phyloP scores from a whole-genome alignment of 1,140 invertebrate genomes.

The Drosophila guanche region DNA sequence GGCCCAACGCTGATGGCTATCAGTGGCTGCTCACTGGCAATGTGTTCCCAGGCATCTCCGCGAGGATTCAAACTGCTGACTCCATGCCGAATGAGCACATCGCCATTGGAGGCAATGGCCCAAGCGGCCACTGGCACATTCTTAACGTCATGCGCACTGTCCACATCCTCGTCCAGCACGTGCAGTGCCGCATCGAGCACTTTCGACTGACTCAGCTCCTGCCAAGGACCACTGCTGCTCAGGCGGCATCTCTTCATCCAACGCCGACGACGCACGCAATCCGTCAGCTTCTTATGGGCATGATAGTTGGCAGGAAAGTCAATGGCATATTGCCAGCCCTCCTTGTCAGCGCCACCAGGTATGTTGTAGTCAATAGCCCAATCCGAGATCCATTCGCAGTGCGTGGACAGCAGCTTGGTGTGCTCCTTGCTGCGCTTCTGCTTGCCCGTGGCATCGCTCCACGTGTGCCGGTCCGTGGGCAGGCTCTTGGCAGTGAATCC shows the following conservation, averaged over 20 bases:
- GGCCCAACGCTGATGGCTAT: conserved; percentile 89
- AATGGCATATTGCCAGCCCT: conserved; percentile 97
- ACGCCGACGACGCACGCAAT: conserved; percentile 92
- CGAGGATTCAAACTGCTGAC: conserved; percentile 88
- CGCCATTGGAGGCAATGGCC: conserved; percentile 92
- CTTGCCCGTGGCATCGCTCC: conserved; percentile 93
- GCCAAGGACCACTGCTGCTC: conserved; percentile 93
- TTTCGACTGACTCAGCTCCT: conserved; percentile 92
- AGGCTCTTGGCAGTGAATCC: conserved; percentile 93
- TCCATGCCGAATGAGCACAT: conserved; percentile 91
- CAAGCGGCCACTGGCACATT: conserved; percentile 87
- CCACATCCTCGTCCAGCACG: conserved; percentile 61
- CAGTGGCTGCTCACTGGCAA: conserved; percentile 90
- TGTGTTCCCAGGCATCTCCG: conserved; percentile 91
- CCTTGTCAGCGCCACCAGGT: conserved; percentile 93
- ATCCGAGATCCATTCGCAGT: conserved; percentile 96
- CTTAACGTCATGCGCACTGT: conserved; percentile 51
- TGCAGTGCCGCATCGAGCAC: conserved; percentile 89
- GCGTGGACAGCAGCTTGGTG: conserved; percentile 91
- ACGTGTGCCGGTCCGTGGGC: conserved; percentile 94
- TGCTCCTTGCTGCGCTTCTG: conserved; percentile 92
- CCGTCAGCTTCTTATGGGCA: conserved; percentile 92
- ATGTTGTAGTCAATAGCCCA: conserved; percentile 95
- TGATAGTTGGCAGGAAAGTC: conserved; percentile 95
- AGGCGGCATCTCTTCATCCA: conserved; percentile 94